These are phyloP conservation scores for Aricia artaxerxes DNA, from an alignment of 2,888 invertebrate genomes.

Conservation along the genomic window DNA sequence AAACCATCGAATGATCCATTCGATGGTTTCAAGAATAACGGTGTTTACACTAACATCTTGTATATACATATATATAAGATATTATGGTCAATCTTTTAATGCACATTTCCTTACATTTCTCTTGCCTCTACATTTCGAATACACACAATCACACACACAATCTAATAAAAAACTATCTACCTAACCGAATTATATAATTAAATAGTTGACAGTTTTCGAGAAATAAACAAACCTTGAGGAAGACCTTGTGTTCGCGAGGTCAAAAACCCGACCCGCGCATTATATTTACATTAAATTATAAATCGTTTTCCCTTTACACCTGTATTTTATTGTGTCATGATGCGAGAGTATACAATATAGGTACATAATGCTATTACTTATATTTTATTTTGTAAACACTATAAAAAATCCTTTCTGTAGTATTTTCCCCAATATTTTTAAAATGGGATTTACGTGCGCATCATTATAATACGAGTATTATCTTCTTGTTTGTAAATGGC, in stretches of 20 bases:
- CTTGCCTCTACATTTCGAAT: no score
- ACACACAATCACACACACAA: neutral
- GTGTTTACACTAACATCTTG: no score
- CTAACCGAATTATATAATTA: neutral
- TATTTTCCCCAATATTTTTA: neutral
- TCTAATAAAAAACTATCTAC: neutral
- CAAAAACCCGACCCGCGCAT: neutral
- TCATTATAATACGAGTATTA: neutral
- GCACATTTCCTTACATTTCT: no score
- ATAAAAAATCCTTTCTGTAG: neutral
- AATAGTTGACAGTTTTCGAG: neutral
- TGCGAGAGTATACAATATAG: neutral
- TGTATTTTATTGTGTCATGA: neutral
- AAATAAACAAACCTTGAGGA: neutral
- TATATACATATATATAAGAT: no score
- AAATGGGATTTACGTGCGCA: neutral
- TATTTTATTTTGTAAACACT: neutral
- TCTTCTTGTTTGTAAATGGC: neutral
- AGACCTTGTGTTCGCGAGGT: neutral
- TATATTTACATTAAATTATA: neutral
- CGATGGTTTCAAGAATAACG: no score
- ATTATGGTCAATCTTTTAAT: no score
- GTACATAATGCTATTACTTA: no score
- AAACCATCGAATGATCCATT: no score
- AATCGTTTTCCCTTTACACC: neutral